A percentile compares a stretch with the other conserved stretches of the same genome.
Evolutionary conservation across 2,113 vertebrate genomes (phyloP).

Genomic region (Siniperca knerii): DNA sequence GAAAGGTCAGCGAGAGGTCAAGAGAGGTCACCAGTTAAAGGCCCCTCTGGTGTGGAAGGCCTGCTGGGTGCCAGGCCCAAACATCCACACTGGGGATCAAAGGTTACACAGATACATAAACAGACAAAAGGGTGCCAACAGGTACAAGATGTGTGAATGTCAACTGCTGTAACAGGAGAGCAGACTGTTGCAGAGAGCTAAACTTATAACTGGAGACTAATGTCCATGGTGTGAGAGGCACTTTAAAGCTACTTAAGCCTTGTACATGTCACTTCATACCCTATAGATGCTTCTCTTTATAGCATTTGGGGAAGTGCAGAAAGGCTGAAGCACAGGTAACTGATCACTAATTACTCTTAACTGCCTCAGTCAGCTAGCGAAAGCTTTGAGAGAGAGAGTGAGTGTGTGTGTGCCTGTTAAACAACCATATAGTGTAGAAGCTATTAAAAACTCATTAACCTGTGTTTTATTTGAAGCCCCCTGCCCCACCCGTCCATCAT

Average conservation of each 20-base stretch:
- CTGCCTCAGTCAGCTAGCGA: slow-evolving; percentile 46
- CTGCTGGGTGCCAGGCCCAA: slow-evolving; percentile 42
- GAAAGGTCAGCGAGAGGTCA: slow-evolving; percentile 66
- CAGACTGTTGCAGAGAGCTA: slow-evolving; percentile 51
- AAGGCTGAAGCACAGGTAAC: slow-evolving; percentile 59
- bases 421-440: slow-evolving; percentile 67
- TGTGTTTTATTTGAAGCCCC: slow-evolving; percentile 77
- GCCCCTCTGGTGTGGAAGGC: slow-evolving; percentile 8
- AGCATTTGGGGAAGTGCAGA: slow-evolving; percentile 43
- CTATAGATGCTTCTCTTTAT: slow-evolving; percentile 55
- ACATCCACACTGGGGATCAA: slow-evolving; percentile 57
- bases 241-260: slow-evolving; percentile 68
- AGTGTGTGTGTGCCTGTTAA: slow-evolving; percentile 52
- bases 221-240: slow-evolving; percentile 61
- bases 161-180: slow-evolving; percentile 71
- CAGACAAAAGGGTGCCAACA: slow-evolving; percentile 76
- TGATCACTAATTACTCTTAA: slow-evolving; percentile 71
- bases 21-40: slow-evolving; percentile 66
- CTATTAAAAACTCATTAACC: slow-evolving; percentile 79
- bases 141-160: slow-evolving; percentile 73
- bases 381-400: slow-evolving; percentile 35
- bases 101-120: slow-evolving; percentile 68
- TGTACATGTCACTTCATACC: slow-evolving; percentile 57
- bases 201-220: slow-evolving; percentile 63
- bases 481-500: slow-evolving; percentile 62